Evolutionary conservation across 1,140 invertebrate species (phyloP).

Genomic region (Delia radicum): DNA sequence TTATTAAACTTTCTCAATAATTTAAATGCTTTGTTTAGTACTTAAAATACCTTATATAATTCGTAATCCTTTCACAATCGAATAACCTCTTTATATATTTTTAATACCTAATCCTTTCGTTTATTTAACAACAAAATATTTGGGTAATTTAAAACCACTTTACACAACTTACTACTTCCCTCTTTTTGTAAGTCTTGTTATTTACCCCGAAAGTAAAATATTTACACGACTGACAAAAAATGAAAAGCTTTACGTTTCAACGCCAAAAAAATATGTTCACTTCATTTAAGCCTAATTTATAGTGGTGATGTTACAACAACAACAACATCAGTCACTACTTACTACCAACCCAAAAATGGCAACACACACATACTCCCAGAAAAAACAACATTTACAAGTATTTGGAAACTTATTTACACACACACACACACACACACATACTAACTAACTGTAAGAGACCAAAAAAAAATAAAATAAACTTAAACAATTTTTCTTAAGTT

Average conservation of each 20-base stretch:
- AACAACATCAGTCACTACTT: not conserved
- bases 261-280: not conserved
- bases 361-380: not conserved
- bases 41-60: too few species aligned
- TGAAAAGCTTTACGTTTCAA: not conserved
- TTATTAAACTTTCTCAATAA: too few species aligned
- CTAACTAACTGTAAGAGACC: too few species aligned
- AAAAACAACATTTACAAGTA: not conserved
- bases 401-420: not conserved
- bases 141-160: not conserved
- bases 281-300: conserved; percentile 5
- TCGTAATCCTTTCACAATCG: too few species aligned
- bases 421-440: not conserved
- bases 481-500: not conserved
- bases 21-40: too few species aligned
- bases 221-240: not conserved
- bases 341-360: not conserved
- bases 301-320: not conserved
- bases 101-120: not conserved
- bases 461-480: not conserved
- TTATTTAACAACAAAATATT: not conserved
- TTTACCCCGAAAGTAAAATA: not conserved
- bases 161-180: not conserved
- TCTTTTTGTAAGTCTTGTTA: not conserved
- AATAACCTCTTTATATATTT: too few species aligned